Base-by-base conservation (phyloP, 2,797 vertebrate species). In the Sphenopsis melanotis region DNA sequence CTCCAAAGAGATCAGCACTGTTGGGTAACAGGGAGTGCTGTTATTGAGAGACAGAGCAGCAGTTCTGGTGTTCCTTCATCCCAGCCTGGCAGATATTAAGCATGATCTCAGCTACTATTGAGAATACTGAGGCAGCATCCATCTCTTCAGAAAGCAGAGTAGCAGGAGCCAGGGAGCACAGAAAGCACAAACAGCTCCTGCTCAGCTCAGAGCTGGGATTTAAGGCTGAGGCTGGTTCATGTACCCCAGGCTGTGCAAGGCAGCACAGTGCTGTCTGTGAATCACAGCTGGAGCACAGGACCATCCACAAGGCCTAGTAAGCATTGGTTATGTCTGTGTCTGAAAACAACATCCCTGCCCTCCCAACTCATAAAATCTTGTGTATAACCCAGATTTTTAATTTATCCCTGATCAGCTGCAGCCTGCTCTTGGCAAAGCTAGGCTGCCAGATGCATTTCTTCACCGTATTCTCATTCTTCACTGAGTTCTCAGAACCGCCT, bases 401-500 rank as follows among this genome's bases (percentile, higher is more conserved):
- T 19, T 50, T 11, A 3, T 42, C 37, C 20, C 44, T 72, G 3
- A 21, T 55, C 36, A 72, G 50, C 57, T 78, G 78, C 29, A 12
- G 8, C 34, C 77, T 53, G 61, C 52, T 81, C 5, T 37, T 63
- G 49, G 37, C 61, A 60, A 82, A 83, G 64, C 23, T 9, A 27
- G 53, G 47, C 39, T 69, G 57, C 22, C 41, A 65, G 50, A 2
- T 57, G n/a, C 1, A 1, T 37, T 68, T 55, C 52, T 56, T 83
- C 29, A 11, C 13, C 0, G 1, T n/a, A n/a, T n/a, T n/a, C n/a
- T n/a, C n/a, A n/a, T 68, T 55, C 52, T 56, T 83, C 29, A 11
- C 14, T 0, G 1, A 30, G 4, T 66, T 42, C 15, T 53, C 21
- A 0, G 27, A 57, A 49, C 3, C 50, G 18, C 20, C 39, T 64